These are phyloP conservation scores for Dynastes grantii DNA, from an alignment of 2,888 invertebrate genomes.

Conservation along the genomic window DNA sequence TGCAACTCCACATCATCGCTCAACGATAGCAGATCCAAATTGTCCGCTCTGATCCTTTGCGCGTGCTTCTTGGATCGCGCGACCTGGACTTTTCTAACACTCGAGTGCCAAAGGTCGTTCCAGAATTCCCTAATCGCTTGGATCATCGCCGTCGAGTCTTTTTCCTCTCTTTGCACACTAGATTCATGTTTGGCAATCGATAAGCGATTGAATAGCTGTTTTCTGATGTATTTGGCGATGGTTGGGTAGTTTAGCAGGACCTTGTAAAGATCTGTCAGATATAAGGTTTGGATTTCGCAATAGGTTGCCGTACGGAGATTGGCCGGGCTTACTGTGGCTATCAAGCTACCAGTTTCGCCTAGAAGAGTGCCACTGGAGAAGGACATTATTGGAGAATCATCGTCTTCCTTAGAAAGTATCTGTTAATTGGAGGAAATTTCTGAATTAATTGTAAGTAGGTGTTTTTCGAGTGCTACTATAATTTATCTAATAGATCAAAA, in stretches of 20 bases:
- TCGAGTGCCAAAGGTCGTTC: slow-evolving; percentile 30
- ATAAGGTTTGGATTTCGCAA: slow-evolving; percentile 72
- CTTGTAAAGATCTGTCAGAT: slow-evolving; percentile 71
- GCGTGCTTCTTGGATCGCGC: neutral
- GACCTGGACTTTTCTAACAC: neutral
- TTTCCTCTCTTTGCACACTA: neutral
- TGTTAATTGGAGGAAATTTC: slow-evolving; percentile 3
- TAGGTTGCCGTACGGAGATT: slow-evolving; percentile 71
- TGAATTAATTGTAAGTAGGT: neutral
- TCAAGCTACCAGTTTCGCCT: slow-evolving; percentile 71
- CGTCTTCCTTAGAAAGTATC: slow-evolving; percentile 72
- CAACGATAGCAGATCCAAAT: slow-evolving; percentile 51
- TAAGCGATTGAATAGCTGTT: slow-evolving; percentile 45
- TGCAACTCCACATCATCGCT: slow-evolving; percentile 50
- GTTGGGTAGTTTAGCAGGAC: slow-evolving; percentile 72
- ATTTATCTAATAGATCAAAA: no score
- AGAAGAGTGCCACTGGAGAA: slow-evolving; percentile 72
- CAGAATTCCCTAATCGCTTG: slow-evolving; percentile 43
- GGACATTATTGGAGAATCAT: slow-evolving; percentile 73
- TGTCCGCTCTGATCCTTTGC: slow-evolving; percentile 1
- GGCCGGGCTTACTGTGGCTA: slow-evolving; percentile 67
- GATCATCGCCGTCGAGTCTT: slow-evolving; percentile 27
- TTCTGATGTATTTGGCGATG: slow-evolving; percentile 60
- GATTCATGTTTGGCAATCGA: slow-evolving; percentile 16
- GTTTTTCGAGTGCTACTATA: no score